Evolutionary conservation across 2,888 invertebrate genomes (phyloP).

Genomic region (Himalopsyche kuldschensis): DNA sequence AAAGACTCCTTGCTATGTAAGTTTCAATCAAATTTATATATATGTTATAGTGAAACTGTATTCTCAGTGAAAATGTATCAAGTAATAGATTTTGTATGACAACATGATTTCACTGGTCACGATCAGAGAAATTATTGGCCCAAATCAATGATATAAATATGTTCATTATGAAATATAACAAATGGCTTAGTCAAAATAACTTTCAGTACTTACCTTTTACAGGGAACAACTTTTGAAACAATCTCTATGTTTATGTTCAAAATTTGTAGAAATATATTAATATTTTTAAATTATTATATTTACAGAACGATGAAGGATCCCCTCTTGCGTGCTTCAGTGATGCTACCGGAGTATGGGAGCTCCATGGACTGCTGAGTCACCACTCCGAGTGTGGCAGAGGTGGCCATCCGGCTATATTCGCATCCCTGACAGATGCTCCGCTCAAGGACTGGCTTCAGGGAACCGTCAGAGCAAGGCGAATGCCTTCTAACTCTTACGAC

Average conservation of each 20-base stretch:
- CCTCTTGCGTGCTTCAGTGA: conserved; percentile 65
- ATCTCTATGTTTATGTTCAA: background rate
- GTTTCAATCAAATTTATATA: conserved; percentile 44
- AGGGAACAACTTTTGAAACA: background rate
- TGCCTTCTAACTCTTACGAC: background rate
- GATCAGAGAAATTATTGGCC: too few relatives aligned
- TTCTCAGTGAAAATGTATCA: too few relatives aligned
- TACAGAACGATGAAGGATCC: conserved; percentile 68
- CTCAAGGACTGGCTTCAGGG: conserved; percentile 25
- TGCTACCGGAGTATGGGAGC: conserved; percentile 57
- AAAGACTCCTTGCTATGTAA: conserved; percentile 64
- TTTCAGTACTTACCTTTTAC: too few relatives aligned
- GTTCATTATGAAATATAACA: too few relatives aligned
- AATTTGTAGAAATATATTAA: background rate
- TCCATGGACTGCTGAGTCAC: conserved; percentile 63
- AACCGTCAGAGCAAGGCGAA: conserved; percentile 13
- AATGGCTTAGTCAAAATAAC: too few relatives aligned
- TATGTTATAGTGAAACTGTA: too few relatives aligned
- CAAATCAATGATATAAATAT: too few relatives aligned
- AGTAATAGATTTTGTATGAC: too few relatives aligned
- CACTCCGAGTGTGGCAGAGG: conserved; percentile 63
- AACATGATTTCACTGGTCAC: too few relatives aligned
- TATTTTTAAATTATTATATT: conserved; percentile 24
- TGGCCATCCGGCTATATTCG: conserved; percentile 61
- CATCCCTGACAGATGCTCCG: conserved; percentile 45